Conservation (phyloP, 2,888 invertebrate genomes). For the Horisme vitalbata region DNA sequence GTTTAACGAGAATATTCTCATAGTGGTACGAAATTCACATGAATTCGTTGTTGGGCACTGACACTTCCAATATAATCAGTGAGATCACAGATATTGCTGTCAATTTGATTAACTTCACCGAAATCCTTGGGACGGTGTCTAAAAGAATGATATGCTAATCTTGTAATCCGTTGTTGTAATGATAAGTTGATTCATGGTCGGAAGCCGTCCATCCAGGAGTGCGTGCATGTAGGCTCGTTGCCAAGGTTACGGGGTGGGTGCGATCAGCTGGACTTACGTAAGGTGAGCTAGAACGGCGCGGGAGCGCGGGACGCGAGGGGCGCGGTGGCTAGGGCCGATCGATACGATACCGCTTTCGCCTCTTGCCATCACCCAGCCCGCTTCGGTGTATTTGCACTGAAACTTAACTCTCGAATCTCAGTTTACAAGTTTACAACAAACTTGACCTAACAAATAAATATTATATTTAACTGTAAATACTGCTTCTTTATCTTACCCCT, state of each 20-base stretch:
- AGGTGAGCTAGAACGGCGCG: slow-evolving; percentile 59
- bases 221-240: slow-evolving; percentile 67
- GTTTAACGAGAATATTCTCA: not conserved
- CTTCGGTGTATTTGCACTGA: slow-evolving; percentile 55
- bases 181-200: slow-evolving; percentile 27
- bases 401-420: slow-evolving; percentile 38
- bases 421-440: slow-evolving; percentile 29
- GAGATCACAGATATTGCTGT: slow-evolving; percentile 7
- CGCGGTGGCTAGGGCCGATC: slow-evolving; percentile 72
- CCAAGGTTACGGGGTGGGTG: slow-evolving; percentile 79
- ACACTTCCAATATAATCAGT: slow-evolving; percentile 6
- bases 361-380: slow-evolving; percentile 63
- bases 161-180: slow-evolving; percentile 26
- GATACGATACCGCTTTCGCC: slow-evolving; percentile 76
- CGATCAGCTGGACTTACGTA: slow-evolving; percentile 81
- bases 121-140: not conserved
- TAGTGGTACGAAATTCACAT: not conserved
- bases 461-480: slow-evolving; percentile 16
- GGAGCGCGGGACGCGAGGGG: slow-evolving; percentile 44
- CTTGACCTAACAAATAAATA: slow-evolving; percentile 23
- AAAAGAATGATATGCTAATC: slow-evolving; percentile 3
- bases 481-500: slow-evolving; percentile 6
- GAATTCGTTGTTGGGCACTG: slow-evolving; percentile 7
- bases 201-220: slow-evolving; percentile 42
- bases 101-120: not conserved